phyloP scores from a whole-genome alignment of 2,113 vertebrate genomes.

The Tragelaphus imberbis region DNA sequence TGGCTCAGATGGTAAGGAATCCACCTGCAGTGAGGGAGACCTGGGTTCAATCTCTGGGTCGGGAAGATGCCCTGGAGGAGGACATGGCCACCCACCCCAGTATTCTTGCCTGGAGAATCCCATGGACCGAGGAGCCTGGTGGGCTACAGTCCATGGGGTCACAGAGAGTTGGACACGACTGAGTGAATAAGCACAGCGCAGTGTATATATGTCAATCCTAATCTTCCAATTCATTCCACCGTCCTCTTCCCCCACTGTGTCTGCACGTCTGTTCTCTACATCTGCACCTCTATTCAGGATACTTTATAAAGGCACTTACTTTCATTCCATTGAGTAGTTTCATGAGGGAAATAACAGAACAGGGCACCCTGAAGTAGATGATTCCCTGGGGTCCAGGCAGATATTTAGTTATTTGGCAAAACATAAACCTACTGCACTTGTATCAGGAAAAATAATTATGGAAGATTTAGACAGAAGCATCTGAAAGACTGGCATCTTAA shows the following conservation, averaged over 20 bases:
- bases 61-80: neutral
- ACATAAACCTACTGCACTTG: neutral
- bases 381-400: neutral
- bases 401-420: neutral
- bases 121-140: neutral
- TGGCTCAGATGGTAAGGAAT: neutral
- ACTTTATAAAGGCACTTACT: neutral
- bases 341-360: neutral
- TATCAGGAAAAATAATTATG: neutral
- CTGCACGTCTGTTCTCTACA: neutral
- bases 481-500: neutral
- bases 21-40: neutral
- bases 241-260: neutral
- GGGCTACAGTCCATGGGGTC: neutral
- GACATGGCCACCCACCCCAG: neutral
- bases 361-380: neutral
- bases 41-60: neutral
- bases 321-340: neutral
- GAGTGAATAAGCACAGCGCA: neutral
- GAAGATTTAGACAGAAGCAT: neutral
- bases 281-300: neutral
- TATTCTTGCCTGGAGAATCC: neutral
- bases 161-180: neutral
- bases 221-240: neutral
- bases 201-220: neutral